Conservation (phyloP, 2,113 vertebrate species). For the Notarius quadriscutis region DNA sequence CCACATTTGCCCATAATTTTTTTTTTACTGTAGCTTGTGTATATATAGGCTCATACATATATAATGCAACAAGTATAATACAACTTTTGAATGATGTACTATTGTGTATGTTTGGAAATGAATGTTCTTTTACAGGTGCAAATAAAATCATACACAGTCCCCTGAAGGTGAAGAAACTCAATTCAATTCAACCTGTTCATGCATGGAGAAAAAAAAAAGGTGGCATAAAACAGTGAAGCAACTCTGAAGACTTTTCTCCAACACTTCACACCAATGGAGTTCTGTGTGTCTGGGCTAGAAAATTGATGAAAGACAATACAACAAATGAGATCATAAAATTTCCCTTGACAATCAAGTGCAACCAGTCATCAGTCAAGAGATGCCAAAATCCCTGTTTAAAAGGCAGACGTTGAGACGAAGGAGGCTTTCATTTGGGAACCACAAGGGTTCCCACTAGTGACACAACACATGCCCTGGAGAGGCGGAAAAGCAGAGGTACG, state of each 20-base stretch:
- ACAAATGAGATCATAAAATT: constrained; percentile 47
- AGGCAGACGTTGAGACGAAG: constrained; percentile 20
- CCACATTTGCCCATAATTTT: neutral
- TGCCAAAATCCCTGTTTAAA: constrained; percentile 28
- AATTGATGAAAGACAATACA: constrained; percentile 38
- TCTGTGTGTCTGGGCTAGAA: neutral
- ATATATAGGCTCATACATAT: neutral
- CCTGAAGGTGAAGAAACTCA: constrained; percentile 28
- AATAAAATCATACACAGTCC: constrained; percentile 29
- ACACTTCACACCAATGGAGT: constrained; percentile 16
- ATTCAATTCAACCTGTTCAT: constrained; percentile 45
- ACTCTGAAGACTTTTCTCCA: constrained; percentile 30
- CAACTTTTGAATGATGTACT: neutral
- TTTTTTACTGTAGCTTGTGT: neutral
- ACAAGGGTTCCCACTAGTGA: constrained; percentile 43
- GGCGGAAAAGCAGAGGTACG: constrained; percentile 42
- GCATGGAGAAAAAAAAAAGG: constrained; percentile 30
- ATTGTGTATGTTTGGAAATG: neutral
- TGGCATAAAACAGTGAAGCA: constrained; percentile 28
- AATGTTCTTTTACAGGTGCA: neutral
- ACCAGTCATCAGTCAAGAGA: constrained; percentile 41
- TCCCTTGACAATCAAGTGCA: constrained; percentile 50
- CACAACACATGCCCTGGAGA: constrained; percentile 40
- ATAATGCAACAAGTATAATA: too few relatives aligned
- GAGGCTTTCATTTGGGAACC: constrained; percentile 34